Evolutionary conservation across 2,797 vertebrate species (phyloP).

Genomic region (Hylomyscus alleni): DNA sequence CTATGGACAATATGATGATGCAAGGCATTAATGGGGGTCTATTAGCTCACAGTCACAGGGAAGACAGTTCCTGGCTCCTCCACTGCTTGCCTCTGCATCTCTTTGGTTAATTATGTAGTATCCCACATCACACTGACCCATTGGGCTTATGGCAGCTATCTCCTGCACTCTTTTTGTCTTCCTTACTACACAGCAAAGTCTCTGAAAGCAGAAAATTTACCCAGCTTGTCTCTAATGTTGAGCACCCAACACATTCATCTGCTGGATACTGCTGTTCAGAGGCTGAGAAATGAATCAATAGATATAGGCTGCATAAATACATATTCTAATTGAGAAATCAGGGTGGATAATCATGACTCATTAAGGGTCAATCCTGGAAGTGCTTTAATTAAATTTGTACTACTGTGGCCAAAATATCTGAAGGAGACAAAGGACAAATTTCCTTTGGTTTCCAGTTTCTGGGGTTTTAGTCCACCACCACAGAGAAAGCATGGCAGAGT

Average conservation of each 20-base stretch:
- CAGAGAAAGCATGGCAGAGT: background rate
- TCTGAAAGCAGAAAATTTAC: background rate
- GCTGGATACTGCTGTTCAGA: background rate
- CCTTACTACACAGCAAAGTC: background rate
- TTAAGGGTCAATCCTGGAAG: background rate
- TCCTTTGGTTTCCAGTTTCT: background rate
- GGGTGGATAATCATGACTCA: background rate
- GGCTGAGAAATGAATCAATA: constrained; percentile 3
- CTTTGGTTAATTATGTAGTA: background rate
- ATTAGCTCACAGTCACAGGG: background rate
- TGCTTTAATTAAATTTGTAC: background rate
- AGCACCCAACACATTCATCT: background rate
- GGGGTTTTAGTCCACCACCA: background rate
- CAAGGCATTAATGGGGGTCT: background rate
- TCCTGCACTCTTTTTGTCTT: background rate
- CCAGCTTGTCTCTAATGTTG: background rate
- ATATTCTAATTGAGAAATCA: background rate
- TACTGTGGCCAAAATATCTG: background rate
- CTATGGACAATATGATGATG: background rate
- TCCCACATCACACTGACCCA: background rate
- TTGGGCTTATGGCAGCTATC: background rate
- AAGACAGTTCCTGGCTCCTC: background rate
- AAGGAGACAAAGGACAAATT: background rate
- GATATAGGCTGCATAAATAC: background rate
- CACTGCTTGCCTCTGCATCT: background rate